A percentile compares a stretch with the other conserved stretches of the same genome.
Conservation (phyloP, 2,797 vertebrate species). For the Brotula barbata region DNA sequence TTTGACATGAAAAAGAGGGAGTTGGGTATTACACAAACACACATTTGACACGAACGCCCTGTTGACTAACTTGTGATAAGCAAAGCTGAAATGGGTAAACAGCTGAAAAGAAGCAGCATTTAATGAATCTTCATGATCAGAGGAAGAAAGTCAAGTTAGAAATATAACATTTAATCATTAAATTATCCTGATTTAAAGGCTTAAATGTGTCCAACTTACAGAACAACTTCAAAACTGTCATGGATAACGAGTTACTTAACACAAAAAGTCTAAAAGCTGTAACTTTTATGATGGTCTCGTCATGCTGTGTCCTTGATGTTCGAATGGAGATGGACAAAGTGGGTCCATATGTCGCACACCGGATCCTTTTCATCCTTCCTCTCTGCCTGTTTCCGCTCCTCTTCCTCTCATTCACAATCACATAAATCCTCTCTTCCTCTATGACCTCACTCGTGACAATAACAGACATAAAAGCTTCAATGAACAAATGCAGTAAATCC, state of each 20-base stretch:
- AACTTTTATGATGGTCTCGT: not conserved
- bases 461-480: too few species aligned
- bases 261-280: not conserved
- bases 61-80: slow-evolving; percentile 20
- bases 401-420: slow-evolving; percentile 31
- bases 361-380: slow-evolving; percentile 32
- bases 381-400: slow-evolving; percentile 26
- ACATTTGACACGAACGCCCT: slow-evolving; percentile 15
- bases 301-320: slow-evolving; percentile 15
- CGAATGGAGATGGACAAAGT: slow-evolving; percentile 7
- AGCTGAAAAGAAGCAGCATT: too few species aligned
- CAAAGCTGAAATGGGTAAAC: slow-evolving; percentile 7
- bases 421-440: slow-evolving; percentile 21
- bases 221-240: too few species aligned
- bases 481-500: too few species aligned
- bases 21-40: slow-evolving; percentile 11
- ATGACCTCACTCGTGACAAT: too few species aligned
- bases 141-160: too few species aligned
- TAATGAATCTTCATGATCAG: too few species aligned
- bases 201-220: too few species aligned
- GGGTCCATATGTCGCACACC: slow-evolving; percentile 22
- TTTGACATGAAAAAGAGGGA: slow-evolving; percentile 27
- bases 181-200: too few species aligned
- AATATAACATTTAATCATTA: too few species aligned
- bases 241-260: too few species aligned